Conservation (phyloP, 1,140 invertebrate species). For the Melipona quadrifasciata region DNA sequence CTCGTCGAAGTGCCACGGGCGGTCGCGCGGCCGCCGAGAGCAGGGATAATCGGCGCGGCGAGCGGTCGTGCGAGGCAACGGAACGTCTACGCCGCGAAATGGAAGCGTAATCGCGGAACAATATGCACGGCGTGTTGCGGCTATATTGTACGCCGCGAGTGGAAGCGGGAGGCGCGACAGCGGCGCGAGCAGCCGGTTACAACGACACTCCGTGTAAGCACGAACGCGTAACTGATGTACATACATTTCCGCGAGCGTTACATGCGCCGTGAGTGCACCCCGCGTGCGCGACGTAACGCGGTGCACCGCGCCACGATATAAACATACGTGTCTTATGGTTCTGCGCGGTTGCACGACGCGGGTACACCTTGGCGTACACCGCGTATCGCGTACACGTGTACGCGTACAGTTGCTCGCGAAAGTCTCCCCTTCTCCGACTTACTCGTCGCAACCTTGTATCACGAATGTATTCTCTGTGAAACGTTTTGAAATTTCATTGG, state of each 20-base stretch:
- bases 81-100: background rate
- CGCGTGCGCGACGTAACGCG: conserved; percentile 39
- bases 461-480: background rate
- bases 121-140: conserved; percentile 28
- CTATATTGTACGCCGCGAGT: background rate
- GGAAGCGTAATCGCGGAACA: conserved; percentile 56
- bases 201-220: conserved; percentile 52
- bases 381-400: conserved; percentile 33
- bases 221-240: conserved; percentile 32
- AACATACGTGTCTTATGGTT: conserved; percentile 62
- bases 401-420: background rate
- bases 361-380: conserved; percentile 17
- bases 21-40: conserved; percentile 24
- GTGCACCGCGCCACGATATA: conserved; percentile 50
- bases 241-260: conserved; percentile 38
- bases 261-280: conserved; percentile 19
- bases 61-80: conserved; percentile 8
- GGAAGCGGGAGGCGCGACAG: conserved; percentile 11
- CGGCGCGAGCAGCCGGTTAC: conserved; percentile 43
- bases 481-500: background rate
- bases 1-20: background rate
- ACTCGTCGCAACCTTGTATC: background rate
- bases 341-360: conserved; percentile 41
- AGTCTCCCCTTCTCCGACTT: background rate
- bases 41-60: conserved; percentile 9